phyloP scores from a whole-genome alignment of 2,888 invertebrate species.

The Epinotia nisella region DNA sequence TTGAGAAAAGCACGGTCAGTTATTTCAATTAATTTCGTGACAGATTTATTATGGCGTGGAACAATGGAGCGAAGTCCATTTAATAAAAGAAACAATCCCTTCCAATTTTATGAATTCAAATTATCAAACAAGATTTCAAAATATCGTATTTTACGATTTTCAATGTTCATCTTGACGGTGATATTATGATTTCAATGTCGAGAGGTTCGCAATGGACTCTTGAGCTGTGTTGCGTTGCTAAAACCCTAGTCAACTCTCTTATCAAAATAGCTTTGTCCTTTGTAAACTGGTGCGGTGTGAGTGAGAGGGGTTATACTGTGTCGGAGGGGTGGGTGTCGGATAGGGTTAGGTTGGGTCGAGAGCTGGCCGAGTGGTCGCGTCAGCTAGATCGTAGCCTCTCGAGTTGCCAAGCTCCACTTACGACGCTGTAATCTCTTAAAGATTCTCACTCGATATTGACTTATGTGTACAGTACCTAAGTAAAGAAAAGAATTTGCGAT shows the following conservation, averaged over 20 bases:
- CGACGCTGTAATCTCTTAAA: conserved; percentile 56
- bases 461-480: conserved; percentile 12
- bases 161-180: conserved; percentile 8
- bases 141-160: neutral
- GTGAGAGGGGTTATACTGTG: conserved; percentile 19
- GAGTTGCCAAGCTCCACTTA: conserved; percentile 51
- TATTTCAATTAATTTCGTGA: conserved; percentile 23
- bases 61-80: neutral
- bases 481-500: neutral
- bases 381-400: conserved; percentile 50
- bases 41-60: conserved; percentile 31
- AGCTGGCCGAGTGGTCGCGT: conserved; percentile 51
- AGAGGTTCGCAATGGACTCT: conserved; percentile 28
- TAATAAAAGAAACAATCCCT: neutral
- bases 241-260: conserved; percentile 13
- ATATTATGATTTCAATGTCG: conserved; percentile 37
- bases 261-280: conserved; percentile 26
- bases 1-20: conserved; percentile 4
- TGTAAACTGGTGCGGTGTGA: conserved; percentile 16
- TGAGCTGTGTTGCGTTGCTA: conserved; percentile 10
- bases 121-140: neutral
- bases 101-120: neutral
- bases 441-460: conserved; percentile 46
- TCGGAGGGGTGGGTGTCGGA: conserved; percentile 20
- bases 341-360: conserved; percentile 46